These are phyloP conservation scores for Chiridota heheva DNA, from an alignment of 35 echinoderm and acorn worm species.

Conservation along the genomic window DNA sequence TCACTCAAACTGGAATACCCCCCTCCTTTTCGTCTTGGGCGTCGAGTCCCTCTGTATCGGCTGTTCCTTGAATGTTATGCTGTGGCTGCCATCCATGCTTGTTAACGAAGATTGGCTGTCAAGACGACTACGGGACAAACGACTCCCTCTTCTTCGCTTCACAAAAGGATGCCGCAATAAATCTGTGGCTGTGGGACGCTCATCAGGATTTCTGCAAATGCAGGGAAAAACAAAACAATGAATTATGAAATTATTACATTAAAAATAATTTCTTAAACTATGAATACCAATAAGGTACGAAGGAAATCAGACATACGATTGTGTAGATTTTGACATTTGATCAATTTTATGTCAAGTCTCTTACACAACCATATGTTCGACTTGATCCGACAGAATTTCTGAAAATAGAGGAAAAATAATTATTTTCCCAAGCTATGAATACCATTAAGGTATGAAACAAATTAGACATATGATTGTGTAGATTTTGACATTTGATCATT, in stretches of 20 bases:
- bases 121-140: conserved; percentile 31
- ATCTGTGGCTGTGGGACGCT: conserved; percentile 67
- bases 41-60: conserved; percentile 48
- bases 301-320: background rate
- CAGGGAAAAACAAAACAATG: background rate
- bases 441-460: background rate
- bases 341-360: background rate
- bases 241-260: background rate
- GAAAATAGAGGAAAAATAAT: background rate
- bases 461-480: background rate
- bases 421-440: background rate
- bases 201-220: conserved; percentile 66
- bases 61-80: conserved; percentile 90
- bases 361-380: too few relatives aligned
- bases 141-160: conserved; percentile 33
- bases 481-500: background rate
- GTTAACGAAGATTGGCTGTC: conserved; percentile 61
- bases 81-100: conserved; percentile 67
- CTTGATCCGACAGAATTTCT: conserved; percentile 88
- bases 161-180: conserved; percentile 79
- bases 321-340: background rate
- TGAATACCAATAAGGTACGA: background rate
- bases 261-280: background rate
- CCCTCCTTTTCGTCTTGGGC: conserved; percentile 4
- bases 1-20: conserved; percentile 30